Base-by-base conservation (phyloP, 2,888 invertebrate genomes). In the Dermolepida albohirtum region DNA sequence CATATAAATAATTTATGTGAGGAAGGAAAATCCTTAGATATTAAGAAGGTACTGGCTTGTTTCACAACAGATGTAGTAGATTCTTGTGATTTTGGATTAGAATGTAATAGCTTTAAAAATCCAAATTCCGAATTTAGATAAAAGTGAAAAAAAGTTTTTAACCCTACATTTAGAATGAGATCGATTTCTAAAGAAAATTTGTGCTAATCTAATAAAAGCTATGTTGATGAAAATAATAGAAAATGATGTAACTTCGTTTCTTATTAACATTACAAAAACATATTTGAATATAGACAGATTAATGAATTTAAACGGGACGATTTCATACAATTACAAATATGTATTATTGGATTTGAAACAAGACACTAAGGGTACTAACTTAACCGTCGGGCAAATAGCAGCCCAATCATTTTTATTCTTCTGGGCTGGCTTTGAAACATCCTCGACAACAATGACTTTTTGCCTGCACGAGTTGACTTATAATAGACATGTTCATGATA, bases 341-440 rank as follows among this genome's bases (percentile, higher is more conserved):
- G n/a, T n/a, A 11, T 74, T 81, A 71, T 66, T 80, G 10, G 59
- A 67, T 11, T 39, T 67, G 43, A 78, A 79, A 39, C 70, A 68
- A 44, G 70, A 66, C 66, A 74, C 70, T 14, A 62, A 64, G 2
- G 52, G 40, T 7, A 43, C 34, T 8, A 52, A 43, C 12, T 44
- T 66, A 44, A 64, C 64, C 0, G n/a, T 67, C 4, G 69, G 76
- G 0, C 39, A 65, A 40, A 71, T 84, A 29, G 64, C 76, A 0
- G 77, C 83, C 0, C 81, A 84, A 27, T 74, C 79, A 1, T 74
- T 83, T 1, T 77, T 85, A 0, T 84, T 86, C 71, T 84, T 84
- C 67, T 29, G 82, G 0, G 85, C 84, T 14, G 85, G 84, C 1
- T 84, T 81, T 69, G 84, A 85, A 67, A 85, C 85, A 0, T 83